These are phyloP conservation scores for Leptinotarsa lineolata DNA, from an alignment of 1,140 invertebrate genomes.

Conservation along the genomic window DNA sequence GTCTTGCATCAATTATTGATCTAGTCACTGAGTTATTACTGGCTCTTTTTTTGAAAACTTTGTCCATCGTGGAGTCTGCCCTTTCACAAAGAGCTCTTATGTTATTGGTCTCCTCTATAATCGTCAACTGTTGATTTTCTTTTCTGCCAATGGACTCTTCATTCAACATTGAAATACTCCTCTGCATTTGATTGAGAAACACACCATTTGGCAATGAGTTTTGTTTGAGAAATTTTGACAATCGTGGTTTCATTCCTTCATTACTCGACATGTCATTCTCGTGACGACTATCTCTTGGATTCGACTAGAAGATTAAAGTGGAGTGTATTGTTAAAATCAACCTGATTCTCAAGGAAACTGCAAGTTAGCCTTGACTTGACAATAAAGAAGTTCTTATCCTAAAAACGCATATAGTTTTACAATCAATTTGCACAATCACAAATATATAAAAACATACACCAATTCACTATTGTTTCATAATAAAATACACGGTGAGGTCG, in stretches of 20 bases:
- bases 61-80: background rate
- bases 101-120: background rate
- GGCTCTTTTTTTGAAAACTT: constrained; percentile 38
- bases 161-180: background rate
- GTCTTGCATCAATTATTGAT: constrained; percentile 55
- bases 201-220: background rate
- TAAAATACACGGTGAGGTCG: too few species aligned
- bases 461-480: too few species aligned
- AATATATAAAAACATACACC: too few species aligned
- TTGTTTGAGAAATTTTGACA: constrained; percentile 2
- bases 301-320: too few species aligned
- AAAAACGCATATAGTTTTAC: too few species aligned
- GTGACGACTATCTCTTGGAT: too few species aligned
- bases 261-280: too few species aligned
- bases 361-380: too few species aligned
- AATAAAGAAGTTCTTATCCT: too few species aligned
- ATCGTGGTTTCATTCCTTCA: background rate
- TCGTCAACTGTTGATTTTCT: background rate
- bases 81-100: background rate
- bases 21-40: constrained; percentile 55
- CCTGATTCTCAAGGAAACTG: too few species aligned
- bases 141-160: background rate
- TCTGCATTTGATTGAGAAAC: background rate
- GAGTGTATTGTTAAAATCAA: too few species aligned
- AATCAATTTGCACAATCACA: too few species aligned